phyloP scores from a whole-genome alignment of 2,888 invertebrate genomes.

The Cyaniris semiargus region DNA sequence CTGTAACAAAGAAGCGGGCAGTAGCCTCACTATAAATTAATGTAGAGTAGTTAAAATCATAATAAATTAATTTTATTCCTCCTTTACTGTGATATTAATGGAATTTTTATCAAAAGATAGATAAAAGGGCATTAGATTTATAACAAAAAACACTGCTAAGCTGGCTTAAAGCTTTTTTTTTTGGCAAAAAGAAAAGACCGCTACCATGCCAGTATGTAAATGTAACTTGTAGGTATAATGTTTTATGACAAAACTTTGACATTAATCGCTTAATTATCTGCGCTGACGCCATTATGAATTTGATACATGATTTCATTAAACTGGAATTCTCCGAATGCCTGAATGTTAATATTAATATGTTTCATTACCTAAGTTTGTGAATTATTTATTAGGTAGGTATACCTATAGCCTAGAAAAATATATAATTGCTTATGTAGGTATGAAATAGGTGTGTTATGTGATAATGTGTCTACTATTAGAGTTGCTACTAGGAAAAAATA shows the following conservation, averaged over 20 bases:
- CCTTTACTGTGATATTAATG: not conserved
- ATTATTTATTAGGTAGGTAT: constrained; percentile 12
- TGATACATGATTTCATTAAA: constrained; percentile 32
- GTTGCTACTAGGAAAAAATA: too few relatives aligned
- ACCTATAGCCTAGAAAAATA: not conserved
- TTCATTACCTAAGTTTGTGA: not conserved
- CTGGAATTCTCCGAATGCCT: constrained; percentile 23
- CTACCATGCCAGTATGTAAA: constrained; percentile 44
- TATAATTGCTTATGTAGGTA: not conserved
- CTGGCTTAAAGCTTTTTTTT: not conserved
- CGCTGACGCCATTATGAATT: constrained; percentile 49
- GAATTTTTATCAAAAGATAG: not conserved
- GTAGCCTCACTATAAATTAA: not conserved
- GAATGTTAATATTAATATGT: constrained; percentile 28
- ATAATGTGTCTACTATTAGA: too few relatives aligned
- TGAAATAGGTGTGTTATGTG: too few relatives aligned
- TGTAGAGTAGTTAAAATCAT: not conserved
- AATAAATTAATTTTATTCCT: not conserved
- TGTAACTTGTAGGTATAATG: constrained; percentile 28
- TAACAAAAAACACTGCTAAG: not conserved
- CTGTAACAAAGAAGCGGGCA: not conserved
- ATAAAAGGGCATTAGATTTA: not conserved
- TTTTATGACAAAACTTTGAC: constrained; percentile 46
- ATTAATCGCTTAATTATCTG: constrained; percentile 60
- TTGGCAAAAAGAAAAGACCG: not conserved